A percentile compares a stretch with the other conserved stretches of the same genome.
Conservation (phyloP, 2,797 vertebrate genomes). For the Cossypha niveicapilla region DNA sequence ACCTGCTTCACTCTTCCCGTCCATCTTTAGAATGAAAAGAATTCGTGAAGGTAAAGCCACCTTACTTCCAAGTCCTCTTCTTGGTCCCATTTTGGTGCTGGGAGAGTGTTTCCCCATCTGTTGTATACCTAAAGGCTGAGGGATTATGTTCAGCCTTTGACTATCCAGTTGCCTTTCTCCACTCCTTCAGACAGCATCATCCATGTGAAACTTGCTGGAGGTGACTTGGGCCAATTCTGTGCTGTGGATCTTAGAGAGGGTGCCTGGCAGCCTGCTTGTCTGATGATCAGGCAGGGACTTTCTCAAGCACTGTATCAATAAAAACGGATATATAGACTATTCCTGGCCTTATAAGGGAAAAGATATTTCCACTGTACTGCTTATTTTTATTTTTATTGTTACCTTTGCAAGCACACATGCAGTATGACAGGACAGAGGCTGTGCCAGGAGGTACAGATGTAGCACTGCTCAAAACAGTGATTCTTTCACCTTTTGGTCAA, state of each 20-base stretch:
- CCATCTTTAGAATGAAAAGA: not conserved
- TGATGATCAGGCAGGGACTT: not conserved
- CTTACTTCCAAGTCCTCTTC: not conserved
- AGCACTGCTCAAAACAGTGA: not conserved
- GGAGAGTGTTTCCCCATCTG: not conserved
- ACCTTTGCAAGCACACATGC: accelerated
- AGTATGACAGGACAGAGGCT: not conserved
- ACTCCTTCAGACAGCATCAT: accelerated
- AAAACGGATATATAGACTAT: not conserved
- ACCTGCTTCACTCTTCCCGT: not conserved
- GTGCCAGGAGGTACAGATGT: accelerated
- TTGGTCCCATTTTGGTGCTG: not conserved
- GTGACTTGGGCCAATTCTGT: accelerated
- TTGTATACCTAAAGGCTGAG: not conserved
- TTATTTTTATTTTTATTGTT: not conserved
- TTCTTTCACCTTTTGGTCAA: not conserved
- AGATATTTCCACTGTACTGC: not conserved
- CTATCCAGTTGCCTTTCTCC: not conserved
- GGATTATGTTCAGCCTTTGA: not conserved
- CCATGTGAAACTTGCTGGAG: not conserved
- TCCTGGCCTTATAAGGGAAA: not conserved
- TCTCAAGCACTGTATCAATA: not conserved
- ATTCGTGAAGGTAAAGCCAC: not conserved
- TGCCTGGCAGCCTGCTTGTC: not conserved
- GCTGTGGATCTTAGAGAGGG: not conserved